A percentile compares a stretch with the other conserved stretches of the same genome.
These are phyloP conservation scores for Tolypeutes matacus DNA, from an alignment of 2,797 vertebrate species.

Conservation along the genomic window DNA sequence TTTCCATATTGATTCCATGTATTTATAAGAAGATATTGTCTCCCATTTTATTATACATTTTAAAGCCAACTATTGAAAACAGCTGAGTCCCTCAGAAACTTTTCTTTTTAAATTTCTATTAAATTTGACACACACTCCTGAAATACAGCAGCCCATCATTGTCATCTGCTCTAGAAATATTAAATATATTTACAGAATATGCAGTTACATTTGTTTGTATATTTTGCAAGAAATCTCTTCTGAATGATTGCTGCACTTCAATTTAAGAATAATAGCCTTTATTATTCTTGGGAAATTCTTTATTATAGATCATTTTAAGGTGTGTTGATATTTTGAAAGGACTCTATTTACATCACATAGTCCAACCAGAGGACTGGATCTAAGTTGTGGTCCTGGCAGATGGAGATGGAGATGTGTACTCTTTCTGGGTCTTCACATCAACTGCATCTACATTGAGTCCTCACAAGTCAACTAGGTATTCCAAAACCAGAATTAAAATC, in stretches of 20 bases:
- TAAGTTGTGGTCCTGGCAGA: constrained; percentile 76
- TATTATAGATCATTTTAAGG: constrained; percentile 84
- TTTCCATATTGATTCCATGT: constrained; percentile 87
- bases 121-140: too few species aligned
- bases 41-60: constrained; percentile 87
- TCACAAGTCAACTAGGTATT: constrained; percentile 86
- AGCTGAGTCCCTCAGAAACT: constrained; percentile 85
- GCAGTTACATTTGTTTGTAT: constrained; percentile 88
- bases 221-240: constrained; percentile 88
- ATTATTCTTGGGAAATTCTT: constrained; percentile 83
- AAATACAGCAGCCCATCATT: too few species aligned
- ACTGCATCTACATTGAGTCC: constrained; percentile 81
- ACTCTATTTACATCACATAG: constrained; percentile 73
- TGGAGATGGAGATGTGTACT: constrained; percentile 83
- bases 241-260: constrained; percentile 87
- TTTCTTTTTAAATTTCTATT: too few species aligned
- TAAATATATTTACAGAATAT: too few species aligned
- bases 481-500: constrained; percentile 84
- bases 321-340: constrained; percentile 80
- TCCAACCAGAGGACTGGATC: constrained; percentile 82
- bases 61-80: constrained; percentile 88
- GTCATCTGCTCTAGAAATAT: too few species aligned
- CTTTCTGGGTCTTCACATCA: constrained; percentile 86
- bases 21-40: constrained; percentile 86
- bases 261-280: constrained; percentile 86